Percentiles rank a stretch among this genome's conserved stretches.
Conservation (phyloP, 2,888 invertebrate genomes). For the Thelaira solivaga region DNA sequence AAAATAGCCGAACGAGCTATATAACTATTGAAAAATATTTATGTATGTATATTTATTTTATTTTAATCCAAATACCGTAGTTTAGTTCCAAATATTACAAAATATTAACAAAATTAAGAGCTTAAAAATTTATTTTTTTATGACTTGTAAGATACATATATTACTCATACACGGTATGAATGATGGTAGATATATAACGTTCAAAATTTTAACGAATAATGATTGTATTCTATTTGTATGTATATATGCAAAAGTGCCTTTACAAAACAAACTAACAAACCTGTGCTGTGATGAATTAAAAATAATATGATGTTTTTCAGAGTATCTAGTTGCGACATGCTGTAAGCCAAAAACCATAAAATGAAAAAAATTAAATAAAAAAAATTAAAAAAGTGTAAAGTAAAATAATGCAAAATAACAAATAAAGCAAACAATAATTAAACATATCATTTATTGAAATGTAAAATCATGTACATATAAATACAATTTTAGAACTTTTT, state of each 20-base stretch:
- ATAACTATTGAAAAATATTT: slow-evolving; percentile 63
- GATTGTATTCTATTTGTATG: too few relatives aligned
- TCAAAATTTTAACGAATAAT: not conserved
- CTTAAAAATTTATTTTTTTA: too few relatives aligned
- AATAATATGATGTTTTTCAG: slow-evolving; percentile 75
- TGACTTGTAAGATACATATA: too few relatives aligned
- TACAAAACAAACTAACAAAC: slow-evolving; percentile 70
- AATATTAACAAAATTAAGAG: too few relatives aligned
- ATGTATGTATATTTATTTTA: not conserved
- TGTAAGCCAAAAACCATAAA: slow-evolving; percentile 77
- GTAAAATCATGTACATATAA: not conserved
- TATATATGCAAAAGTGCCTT: slow-evolving; percentile 29
- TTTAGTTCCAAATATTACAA: too few relatives aligned
- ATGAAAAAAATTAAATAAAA: slow-evolving; percentile 65
- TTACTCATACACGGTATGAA: too few relatives aligned
- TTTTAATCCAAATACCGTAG: not conserved
- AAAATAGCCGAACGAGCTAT: slow-evolving; percentile 77
- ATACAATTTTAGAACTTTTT: too few relatives aligned
- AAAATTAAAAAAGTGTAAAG: slow-evolving; percentile 42
- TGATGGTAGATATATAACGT: too few relatives aligned
- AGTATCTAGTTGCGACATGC: slow-evolving; percentile 77
- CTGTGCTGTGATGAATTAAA: slow-evolving; percentile 74
- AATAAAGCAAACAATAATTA: slow-evolving; percentile 18
- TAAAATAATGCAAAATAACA: slow-evolving; percentile 34
- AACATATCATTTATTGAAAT: too few relatives aligned